Conservation (phyloP, 2,888 invertebrate species). For the Ommatoiulus sabulosus region DNA sequence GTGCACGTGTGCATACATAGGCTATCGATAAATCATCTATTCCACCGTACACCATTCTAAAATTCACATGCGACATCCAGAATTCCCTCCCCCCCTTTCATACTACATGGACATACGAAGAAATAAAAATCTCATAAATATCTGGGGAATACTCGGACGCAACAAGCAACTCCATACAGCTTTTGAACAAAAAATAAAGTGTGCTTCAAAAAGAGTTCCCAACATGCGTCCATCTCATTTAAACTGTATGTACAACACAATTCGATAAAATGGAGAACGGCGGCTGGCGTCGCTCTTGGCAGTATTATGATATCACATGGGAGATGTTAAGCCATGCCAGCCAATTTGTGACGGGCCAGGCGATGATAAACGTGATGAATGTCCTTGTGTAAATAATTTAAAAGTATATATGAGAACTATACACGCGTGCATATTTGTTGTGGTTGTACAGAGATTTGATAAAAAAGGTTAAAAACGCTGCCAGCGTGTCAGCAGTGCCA, state of each 20-base stretch:
- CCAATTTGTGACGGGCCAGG: conserved; percentile 25
- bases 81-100: conserved; percentile 1
- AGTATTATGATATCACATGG: conserved; percentile 41
- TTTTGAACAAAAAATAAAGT: neutral
- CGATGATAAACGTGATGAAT: conserved; percentile 29
- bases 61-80: neutral
- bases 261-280: conserved; percentile 45
- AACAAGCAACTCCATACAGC: neutral
- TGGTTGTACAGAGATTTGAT: conserved; percentile 38
- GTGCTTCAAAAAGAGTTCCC: conserved; percentile 2
- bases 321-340: conserved; percentile 47
- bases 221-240: conserved; percentile 11
- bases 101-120: neutral
- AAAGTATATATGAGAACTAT: conserved; percentile 38
- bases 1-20: neutral
- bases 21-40: conserved; percentile 26
- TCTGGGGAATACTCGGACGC: conserved; percentile 13
- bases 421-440: conserved; percentile 47
- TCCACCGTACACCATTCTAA: conserved; percentile 30
- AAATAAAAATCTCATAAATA: conserved; percentile 47
- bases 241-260: conserved; percentile 47
- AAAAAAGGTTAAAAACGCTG: conserved; percentile 35
- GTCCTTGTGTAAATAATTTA: conserved; percentile 32
- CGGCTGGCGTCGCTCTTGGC: conserved; percentile 39
- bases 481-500: neutral